Base-by-base conservation (phyloP, 2,888 invertebrate species). In the Caenorhabditis becei region DNA sequence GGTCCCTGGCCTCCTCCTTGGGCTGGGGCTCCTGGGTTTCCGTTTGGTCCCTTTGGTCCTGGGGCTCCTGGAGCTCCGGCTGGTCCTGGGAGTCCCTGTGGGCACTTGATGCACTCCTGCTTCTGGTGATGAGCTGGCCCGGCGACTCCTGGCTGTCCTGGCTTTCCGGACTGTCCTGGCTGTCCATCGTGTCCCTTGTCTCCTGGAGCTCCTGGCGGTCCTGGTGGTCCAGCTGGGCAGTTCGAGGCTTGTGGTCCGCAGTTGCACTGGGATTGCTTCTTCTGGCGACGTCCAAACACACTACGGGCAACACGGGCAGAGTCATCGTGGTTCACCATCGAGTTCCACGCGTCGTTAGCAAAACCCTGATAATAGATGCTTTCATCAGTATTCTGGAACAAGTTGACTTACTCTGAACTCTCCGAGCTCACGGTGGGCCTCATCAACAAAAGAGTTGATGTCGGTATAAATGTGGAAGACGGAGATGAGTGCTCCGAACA, bases 161-260 rank as follows among this genome's bases (percentile, higher is more conserved):
- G 81, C 72, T 77, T 77, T 72, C 77, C 80, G 18, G 78, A 67
- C 54, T 65, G 66, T 70, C 83, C 83, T 66, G 82, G 78, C 20
- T 79, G 70, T 66, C 78, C 82, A 23, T 78, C 79, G 16, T 59
- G 70, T 83, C 83, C 83, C 51, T 62, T 69, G 24, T 83, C 80
- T 83, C 82, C 82, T 10, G 74, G 37, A 26, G 74, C 59, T 75
- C 87, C 87, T 44, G 82, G 86, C 18, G 85, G 83, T 71, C 87
- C 87, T 49, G 80, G 82, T 56, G 83, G 83, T 56, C 87, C 87
- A 32, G 77, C 77, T 58, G 86, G 83, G 56, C 87, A 86, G 63
- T 70, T 77, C 47, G 63, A 74, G 16, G 83, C 66, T 54, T 83
- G 82, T 35, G 83, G 79, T 53, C 82, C 83, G 51, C 86, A 86